Evolutionary conservation across 2,797 vertebrate species (phyloP).

Genomic region (Bradypodion ventrale): DNA sequence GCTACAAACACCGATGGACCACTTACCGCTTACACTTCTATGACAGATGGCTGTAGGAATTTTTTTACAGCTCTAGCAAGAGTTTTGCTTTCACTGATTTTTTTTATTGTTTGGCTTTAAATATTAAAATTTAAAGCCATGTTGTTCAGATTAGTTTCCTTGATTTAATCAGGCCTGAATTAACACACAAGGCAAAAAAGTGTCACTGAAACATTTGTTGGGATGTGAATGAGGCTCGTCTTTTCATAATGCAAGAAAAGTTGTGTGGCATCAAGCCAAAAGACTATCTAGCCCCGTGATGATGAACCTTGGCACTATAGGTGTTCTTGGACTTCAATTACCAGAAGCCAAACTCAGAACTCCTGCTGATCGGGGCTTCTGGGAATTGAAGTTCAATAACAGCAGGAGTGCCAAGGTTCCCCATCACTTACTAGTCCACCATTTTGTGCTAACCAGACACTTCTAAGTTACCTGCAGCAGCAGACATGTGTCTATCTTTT

Average conservation of each 20-base stretch:
- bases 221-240: background rate
- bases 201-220: background rate
- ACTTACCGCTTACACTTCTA: background rate
- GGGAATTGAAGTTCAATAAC: no score
- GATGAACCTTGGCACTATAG: no score
- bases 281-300: no score
- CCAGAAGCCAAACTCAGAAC: no score
- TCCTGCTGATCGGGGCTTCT: no score
- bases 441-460: background rate
- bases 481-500: background rate
- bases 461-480: no score
- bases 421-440: no score
- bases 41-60: background rate
- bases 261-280: background rate
- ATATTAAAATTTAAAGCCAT: background rate
- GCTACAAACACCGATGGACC: background rate
- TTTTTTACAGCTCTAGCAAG: background rate
- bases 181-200: background rate
- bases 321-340: no score
- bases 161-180: background rate
- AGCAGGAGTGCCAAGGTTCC: no score
- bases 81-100: background rate
- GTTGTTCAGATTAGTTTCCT: background rate
- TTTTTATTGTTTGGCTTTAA: background rate
- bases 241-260: background rate